Evolutionary conservation across 2,797 vertebrate species (phyloP).

Genomic region (Brachymystax lenok): DNA sequence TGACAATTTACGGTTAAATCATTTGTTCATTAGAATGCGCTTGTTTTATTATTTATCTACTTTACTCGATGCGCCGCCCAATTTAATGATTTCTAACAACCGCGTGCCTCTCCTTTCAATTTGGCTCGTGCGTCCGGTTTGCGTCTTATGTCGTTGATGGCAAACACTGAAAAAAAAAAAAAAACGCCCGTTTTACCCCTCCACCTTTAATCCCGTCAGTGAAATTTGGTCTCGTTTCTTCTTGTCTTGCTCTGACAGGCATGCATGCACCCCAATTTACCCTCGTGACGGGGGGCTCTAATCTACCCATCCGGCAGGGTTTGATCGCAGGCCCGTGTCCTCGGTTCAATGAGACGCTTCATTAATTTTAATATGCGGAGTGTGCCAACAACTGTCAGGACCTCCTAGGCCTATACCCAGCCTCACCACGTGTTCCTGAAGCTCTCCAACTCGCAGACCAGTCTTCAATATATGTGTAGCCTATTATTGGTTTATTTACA

Average conservation of each 20-base stretch:
- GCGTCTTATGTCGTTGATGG: conserved; percentile 26
- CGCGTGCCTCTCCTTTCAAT: conserved; percentile 15
- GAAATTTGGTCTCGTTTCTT: conserved; percentile 42
- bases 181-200: conserved; percentile 33
- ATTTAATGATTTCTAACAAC: conserved; percentile 44
- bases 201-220: conserved; percentile 51
- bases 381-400: conserved; percentile 65
- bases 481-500: conserved; percentile 12
- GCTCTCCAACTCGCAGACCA: background rate
- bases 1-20: too few species aligned
- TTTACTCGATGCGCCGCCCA: background rate
- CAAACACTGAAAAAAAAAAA: conserved; percentile 50
- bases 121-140: conserved; percentile 31
- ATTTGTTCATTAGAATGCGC: background rate
- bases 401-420: conserved; percentile 44
- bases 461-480: background rate
- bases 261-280: conserved; percentile 52
- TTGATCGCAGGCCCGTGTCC: conserved; percentile 61
- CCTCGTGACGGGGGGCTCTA: conserved; percentile 36
- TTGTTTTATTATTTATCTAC: background rate
- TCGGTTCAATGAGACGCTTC: conserved; percentile 66
- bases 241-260: conserved; percentile 52
- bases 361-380: conserved; percentile 73
- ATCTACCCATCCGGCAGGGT: conserved; percentile 48
- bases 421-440: conserved; percentile 53